These are phyloP conservation scores for Lucilia sericata DNA, from an alignment of 1,140 invertebrate species.

Conservation along the genomic window DNA sequence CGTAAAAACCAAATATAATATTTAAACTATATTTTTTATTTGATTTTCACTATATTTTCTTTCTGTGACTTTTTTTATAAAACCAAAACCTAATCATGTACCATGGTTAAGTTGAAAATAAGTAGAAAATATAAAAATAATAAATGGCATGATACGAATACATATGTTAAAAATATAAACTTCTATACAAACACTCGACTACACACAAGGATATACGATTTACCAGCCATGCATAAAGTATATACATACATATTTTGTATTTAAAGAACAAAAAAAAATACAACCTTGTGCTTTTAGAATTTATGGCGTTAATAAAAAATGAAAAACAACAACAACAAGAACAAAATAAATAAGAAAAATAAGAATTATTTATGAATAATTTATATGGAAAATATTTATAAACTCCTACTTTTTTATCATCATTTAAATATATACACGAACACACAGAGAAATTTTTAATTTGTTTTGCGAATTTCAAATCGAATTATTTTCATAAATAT, in stretches of 20 bases:
- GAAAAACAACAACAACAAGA: background rate
- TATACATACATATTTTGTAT: too few relatives aligned
- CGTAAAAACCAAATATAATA: background rate
- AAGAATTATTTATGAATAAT: constrained; percentile 14
- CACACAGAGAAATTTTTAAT: background rate
- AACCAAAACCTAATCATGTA: background rate
- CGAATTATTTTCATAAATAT: background rate
- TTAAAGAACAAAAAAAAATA: background rate
- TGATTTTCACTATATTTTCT: background rate
- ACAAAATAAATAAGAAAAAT: constrained; percentile 3
- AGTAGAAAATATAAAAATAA: background rate
- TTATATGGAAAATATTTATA: constrained; percentile 22
- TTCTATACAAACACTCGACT: background rate
- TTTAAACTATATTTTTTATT: background rate
- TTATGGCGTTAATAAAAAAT: constrained; percentile 18
- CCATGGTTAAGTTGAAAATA: constrained; percentile 5
- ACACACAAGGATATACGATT: background rate
- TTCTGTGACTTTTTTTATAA: background rate
- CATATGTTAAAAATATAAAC: background rate
- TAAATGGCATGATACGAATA: constrained; percentile 9
- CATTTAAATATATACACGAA: background rate
- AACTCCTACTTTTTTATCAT: constrained; percentile 4
- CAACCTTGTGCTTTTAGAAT: constrained; percentile 10
- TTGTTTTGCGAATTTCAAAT: background rate
- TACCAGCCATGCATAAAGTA: too few relatives aligned